These are phyloP conservation scores for Manis crassicaudata DNA, from an alignment of 2,797 vertebrate species.

Conservation along the genomic window DNA sequence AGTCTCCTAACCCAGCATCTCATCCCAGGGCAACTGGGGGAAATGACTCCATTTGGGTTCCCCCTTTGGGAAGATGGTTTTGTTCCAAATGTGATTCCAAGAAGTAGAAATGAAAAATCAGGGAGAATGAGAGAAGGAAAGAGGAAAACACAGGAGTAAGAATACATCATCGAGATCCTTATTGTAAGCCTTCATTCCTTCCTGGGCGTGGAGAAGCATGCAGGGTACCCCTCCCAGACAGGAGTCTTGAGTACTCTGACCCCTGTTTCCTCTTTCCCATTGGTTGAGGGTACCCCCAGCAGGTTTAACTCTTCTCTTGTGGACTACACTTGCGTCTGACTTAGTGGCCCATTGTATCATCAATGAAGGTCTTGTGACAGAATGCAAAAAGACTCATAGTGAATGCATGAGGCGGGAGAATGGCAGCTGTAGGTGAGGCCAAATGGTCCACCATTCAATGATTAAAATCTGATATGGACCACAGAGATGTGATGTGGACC, in stretches of 20 bases:
- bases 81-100: neutral
- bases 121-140: neutral
- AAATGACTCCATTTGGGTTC: neutral
- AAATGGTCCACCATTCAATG: neutral
- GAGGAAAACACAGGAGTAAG: neutral
- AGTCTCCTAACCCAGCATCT: neutral
- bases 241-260: neutral
- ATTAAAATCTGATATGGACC: neutral
- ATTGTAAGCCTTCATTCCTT: neutral
- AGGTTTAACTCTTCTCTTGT: neutral
- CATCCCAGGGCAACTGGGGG: neutral
- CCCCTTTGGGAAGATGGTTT: neutral
- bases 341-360: neutral
- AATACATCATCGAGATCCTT: neutral
- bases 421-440: neutral
- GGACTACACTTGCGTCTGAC: neutral
- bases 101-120: neutral
- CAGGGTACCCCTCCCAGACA: neutral
- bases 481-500: neutral
- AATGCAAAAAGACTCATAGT: neutral
- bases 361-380: neutral
- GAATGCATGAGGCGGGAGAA: rapidly evolving
- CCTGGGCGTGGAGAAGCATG: neutral
- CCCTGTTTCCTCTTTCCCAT: neutral
- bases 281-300: neutral